These are phyloP conservation scores for Cyclura pinguis DNA, from an alignment of 2,797 vertebrate species.

Conservation along the genomic window DNA sequence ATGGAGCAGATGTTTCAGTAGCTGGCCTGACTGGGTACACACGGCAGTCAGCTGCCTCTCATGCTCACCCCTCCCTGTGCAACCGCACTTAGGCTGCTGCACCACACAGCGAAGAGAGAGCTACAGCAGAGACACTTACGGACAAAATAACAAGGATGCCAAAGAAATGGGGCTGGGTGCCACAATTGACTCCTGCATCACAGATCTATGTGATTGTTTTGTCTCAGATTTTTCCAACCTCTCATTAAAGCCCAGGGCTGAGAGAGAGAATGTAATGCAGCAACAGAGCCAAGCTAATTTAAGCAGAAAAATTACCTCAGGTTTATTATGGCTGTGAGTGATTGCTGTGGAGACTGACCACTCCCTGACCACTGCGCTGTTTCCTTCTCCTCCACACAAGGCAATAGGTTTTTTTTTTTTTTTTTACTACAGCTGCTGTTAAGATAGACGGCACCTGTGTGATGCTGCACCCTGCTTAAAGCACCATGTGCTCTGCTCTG, in stretches of 20 bases:
- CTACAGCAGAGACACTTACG: background rate
- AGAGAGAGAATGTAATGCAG: background rate
- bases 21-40: background rate
- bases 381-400: slow-evolving; percentile 11
- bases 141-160: background rate
- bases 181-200: background rate
- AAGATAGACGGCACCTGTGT: background rate
- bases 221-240: background rate
- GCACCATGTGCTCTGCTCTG: background rate
- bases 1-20: background rate
- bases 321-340: background rate
- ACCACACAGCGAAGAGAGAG: background rate
- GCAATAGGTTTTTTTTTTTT: background rate
- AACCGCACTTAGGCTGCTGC: background rate
- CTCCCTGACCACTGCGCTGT: background rate
- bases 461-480: background rate
- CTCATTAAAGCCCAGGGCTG: background rate
- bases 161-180: background rate
- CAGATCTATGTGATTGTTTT: background rate
- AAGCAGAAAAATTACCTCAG: slow-evolving; percentile 12
- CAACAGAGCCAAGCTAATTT: background rate
- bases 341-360: slow-evolving; percentile 1
- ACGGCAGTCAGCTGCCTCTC: background rate
- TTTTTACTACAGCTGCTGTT: background rate
- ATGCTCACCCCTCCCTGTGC: no score